Evolutionary conservation across 2,888 invertebrate species (phyloP).

Genomic region (Rhingia campestris): DNA sequence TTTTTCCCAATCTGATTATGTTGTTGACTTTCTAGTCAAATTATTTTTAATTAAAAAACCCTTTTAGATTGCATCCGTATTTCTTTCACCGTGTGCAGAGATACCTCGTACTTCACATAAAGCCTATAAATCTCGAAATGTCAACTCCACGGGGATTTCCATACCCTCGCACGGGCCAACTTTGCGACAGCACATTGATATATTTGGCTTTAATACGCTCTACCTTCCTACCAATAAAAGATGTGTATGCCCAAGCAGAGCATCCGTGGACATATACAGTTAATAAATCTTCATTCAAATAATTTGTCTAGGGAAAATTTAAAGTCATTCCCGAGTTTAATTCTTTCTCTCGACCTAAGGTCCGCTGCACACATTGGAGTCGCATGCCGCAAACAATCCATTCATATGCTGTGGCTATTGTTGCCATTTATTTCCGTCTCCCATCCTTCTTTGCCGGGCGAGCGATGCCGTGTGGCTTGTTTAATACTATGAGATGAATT

Average conservation of each 20-base stretch:
- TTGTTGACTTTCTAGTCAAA: neutral
- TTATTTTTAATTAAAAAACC: neutral
- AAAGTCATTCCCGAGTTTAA: conserved; percentile 62
- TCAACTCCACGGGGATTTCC: conserved; percentile 56
- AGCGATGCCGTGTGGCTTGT: conserved; percentile 48
- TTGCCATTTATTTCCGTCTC: conserved; percentile 49
- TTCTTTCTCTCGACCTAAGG: conserved; percentile 62
- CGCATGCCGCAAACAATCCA: conserved; percentile 44
- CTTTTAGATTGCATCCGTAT: conserved; percentile 10
- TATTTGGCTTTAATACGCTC: conserved; percentile 58
- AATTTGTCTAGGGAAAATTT: conserved; percentile 69
- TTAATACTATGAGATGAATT: conserved; percentile 59
- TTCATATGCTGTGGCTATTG: conserved; percentile 53
- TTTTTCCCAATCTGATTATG: no score
- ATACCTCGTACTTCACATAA: neutral
- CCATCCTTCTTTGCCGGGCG: conserved; percentile 14
- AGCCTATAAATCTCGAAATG: conserved; percentile 58
- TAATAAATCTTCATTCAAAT: conserved; percentile 69
- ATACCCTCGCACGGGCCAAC: conserved; percentile 26
- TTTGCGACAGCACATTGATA: conserved; percentile 53
- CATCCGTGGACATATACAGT: conserved; percentile 32
- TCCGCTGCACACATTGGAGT: conserved; percentile 26
- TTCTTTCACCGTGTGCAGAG: neutral
- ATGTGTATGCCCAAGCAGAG: conserved; percentile 3
- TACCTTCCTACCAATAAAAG: conserved; percentile 24